These are phyloP conservation scores for Tricholaema leucomelas DNA, from an alignment of 2,113 vertebrate species.

Conservation along the genomic window DNA sequence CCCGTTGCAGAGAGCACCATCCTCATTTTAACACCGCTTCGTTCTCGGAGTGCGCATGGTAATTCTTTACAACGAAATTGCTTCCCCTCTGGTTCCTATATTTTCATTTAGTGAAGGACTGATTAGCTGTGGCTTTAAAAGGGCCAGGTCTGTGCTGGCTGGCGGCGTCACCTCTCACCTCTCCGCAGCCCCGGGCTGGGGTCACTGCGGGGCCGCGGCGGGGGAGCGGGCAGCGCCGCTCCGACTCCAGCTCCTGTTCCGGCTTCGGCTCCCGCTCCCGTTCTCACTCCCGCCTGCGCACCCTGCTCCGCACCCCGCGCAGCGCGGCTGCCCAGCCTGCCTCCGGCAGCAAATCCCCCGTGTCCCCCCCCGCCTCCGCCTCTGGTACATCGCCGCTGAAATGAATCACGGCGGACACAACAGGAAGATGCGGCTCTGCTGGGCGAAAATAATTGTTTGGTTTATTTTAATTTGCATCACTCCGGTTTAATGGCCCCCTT, in stretches of 20 bases:
- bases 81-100: slow-evolving; percentile 45
- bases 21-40: not conserved
- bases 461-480: not conserved
- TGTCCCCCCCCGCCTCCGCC: not conserved
- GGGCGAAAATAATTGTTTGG: not conserved
- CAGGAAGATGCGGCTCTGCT: not conserved
- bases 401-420: not conserved
- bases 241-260: not conserved
- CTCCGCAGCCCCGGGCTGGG: slow-evolving; percentile 37
- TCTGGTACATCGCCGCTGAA: not conserved
- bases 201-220: slow-evolving; percentile 60
- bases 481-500: not conserved
- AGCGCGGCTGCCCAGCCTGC: not conserved
- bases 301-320: not conserved
- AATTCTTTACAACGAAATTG: slow-evolving; percentile 65
- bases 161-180: slow-evolving; percentile 64
- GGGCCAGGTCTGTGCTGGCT: slow-evolving; percentile 51
- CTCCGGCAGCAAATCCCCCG: not conserved
- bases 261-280: not conserved
- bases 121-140: slow-evolving; percentile 65
- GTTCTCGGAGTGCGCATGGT: not conserved
- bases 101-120: slow-evolving; percentile 62
- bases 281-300: not conserved
- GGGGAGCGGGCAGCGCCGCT: not conserved
- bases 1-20: not conserved